Percentiles rank a stretch among this genome's conserved stretches.
Evolutionary conservation across 1,140 invertebrate species (phyloP).

Genomic region (Papilio glaucus): DNA sequence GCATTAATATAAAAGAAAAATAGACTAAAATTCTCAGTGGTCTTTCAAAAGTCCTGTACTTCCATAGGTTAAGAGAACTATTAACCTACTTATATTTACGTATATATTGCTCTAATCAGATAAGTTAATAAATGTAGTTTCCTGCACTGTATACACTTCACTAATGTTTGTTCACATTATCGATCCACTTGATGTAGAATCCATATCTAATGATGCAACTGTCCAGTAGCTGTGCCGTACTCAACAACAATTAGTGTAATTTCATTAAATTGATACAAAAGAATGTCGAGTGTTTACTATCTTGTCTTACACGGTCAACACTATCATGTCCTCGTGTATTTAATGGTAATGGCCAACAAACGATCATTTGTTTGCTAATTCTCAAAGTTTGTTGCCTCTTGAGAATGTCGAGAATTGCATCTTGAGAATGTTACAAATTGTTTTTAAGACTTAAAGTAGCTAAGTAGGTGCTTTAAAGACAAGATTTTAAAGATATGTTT

Average conservation of each 20-base stretch:
- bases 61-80: no score
- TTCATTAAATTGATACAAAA: constrained; percentile 31
- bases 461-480: background rate
- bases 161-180: constrained; percentile 39
- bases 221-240: constrained; percentile 39
- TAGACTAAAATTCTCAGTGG: no score
- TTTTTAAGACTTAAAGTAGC: background rate
- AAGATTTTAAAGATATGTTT: background rate
- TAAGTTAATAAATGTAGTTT: constrained; percentile 60
- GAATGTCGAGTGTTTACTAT: constrained; percentile 34
- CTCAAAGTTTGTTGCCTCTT: constrained; percentile 5
- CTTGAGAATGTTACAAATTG: background rate
- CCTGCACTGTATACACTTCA: constrained; percentile 46
- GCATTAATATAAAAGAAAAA: no score
- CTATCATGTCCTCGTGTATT: constrained; percentile 16
- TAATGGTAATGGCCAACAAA: background rate
- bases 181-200: constrained; percentile 42
- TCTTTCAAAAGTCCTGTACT: no score
- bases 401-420: no score
- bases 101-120: constrained; percentile 45
- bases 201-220: constrained; percentile 49
- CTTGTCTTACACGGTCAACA: constrained; percentile 12
- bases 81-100: constrained; percentile 15
- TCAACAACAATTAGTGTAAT: constrained; percentile 29
- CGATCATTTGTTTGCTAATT: background rate